Conservation (phyloP, 2,797 vertebrate species). For the Pangasius sanitwongsei region DNA sequence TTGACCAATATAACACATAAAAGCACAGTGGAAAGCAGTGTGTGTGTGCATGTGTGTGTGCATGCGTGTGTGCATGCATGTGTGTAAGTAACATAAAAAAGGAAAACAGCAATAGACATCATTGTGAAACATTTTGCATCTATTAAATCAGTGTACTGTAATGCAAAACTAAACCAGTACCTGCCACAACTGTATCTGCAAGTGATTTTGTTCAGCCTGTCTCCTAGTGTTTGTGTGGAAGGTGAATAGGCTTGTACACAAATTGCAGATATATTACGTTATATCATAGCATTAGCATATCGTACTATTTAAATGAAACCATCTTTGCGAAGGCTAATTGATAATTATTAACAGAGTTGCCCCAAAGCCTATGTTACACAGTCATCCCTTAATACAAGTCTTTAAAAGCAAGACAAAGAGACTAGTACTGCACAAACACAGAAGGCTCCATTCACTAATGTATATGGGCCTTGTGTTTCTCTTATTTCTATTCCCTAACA, state of each 20-base stretch:
- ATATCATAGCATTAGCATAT: slow-evolving; percentile 39
- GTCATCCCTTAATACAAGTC: slow-evolving; percentile 27
- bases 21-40: slow-evolving; percentile 64
- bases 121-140: slow-evolving; percentile 67
- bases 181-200: slow-evolving; percentile 49
- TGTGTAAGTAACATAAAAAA: slow-evolving; percentile 67
- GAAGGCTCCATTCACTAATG: slow-evolving; percentile 24
- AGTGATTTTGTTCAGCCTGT: slow-evolving; percentile 34
- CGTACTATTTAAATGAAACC: slow-evolving; percentile 12
- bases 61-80: slow-evolving; percentile 17
- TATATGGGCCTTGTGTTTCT: slow-evolving; percentile 21
- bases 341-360: slow-evolving; percentile 51
- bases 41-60: slow-evolving; percentile 9
- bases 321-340: slow-evolving; percentile 28
- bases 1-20: slow-evolving; percentile 72
- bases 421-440: slow-evolving; percentile 40
- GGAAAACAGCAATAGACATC: slow-evolving; percentile 68
- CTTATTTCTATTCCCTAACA: slow-evolving; percentile 8
- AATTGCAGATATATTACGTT: slow-evolving; percentile 14
- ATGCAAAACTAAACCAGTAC: slow-evolving; percentile 62
- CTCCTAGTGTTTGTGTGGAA: slow-evolving; percentile 31
- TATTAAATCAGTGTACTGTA: slow-evolving; percentile 69
- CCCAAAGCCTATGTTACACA: slow-evolving; percentile 38
- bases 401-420: slow-evolving; percentile 34
- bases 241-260: slow-evolving; percentile 18